Evolutionary conservation across 2,797 vertebrate genomes (phyloP), one percentile per base, ranked within the genome.

Genomic region (Hoplostethus atlanticus): DNA sequence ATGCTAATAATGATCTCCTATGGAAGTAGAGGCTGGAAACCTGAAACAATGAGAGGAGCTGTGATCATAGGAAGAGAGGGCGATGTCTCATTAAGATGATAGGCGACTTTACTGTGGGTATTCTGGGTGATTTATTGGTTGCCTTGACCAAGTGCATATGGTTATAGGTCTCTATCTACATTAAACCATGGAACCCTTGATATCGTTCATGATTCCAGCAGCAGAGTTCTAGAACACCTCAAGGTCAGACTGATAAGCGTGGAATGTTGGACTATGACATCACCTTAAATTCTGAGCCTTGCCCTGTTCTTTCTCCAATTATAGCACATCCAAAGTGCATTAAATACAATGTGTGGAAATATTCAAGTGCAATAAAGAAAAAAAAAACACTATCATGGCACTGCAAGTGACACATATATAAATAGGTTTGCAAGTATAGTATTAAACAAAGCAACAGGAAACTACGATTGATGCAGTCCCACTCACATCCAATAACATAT

Each of bases 121-220:
- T 59, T 31, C 10, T n/a, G 4, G 61, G 73, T 90, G 89, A 91
- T 91, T 92, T 89, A 91, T 91, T 83, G 80, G 72, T 52, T 40
- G 64, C 81, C 86, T 86, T 86, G 77, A 88, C 77, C 84, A 80
- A 73, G 71, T 80, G 84, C 78, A 73, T 73, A 65, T 65, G 77
- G 67, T 84, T 83, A 80, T 84, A 82, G 72, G 80, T 84, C 75
- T 86, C 77, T 88, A 77, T 89, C 87, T 84, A 65, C 79, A 82
- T 90, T 85, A 89, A 80, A 73, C 64, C 73, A 75, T 51, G 55
- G 36, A 74, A 90, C 81, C 86, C 82, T 64, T 76, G 73, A 83
- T 85, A 84, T 90, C 69, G 74, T 85, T 59, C 73, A 87, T 85
- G 86, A 90, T 90, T 92, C 86, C 89, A 86, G 73, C 72, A 28